Evolutionary conservation across 2,113 vertebrate species (phyloP).

Genomic region (Megaleporinus macrocephalus): DNA sequence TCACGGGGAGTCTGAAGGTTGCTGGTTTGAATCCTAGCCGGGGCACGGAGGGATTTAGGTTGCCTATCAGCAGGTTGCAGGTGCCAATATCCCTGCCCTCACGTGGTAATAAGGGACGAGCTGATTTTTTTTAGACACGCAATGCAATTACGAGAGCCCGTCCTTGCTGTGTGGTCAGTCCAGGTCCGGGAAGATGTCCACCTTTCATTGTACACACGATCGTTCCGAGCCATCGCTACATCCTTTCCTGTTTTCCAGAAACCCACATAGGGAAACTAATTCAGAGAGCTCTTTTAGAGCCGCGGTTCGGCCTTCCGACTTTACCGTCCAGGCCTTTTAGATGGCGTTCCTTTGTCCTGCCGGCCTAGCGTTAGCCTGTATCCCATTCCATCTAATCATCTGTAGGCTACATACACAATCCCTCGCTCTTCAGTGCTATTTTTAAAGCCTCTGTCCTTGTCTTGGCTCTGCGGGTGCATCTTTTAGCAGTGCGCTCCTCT

Average conservation of each 20-base stretch:
- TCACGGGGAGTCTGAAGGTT: background rate
- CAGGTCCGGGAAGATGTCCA: background rate
- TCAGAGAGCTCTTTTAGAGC: background rate
- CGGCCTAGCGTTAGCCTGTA: slow-evolving; percentile 13
- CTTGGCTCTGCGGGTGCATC: slow-evolving; percentile 71
- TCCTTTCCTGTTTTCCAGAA: background rate
- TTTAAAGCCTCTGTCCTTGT: slow-evolving; percentile 67
- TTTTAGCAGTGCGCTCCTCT: slow-evolving; percentile 70
- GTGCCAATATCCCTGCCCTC: slow-evolving; percentile 34
- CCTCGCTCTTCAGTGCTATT: slow-evolving; percentile 74
- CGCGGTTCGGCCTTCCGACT: background rate
- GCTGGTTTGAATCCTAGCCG: slow-evolving; percentile 3
- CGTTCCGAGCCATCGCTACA: background rate
- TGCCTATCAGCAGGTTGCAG: slow-evolving; percentile 39
- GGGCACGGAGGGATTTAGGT: slow-evolving; percentile 3
- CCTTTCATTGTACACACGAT: background rate
- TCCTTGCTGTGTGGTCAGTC: background rate
- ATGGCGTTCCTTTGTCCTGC: slow-evolving; percentile 5
- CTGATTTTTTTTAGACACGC: background rate
- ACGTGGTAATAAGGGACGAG: background rate
- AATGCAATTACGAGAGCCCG: slow-evolving; percentile 18
- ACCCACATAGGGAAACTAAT: background rate
- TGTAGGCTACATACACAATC: slow-evolving; percentile 29
- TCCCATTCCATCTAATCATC: slow-evolving; percentile 40
- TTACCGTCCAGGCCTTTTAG: background rate